A percentile compares a stretch with the other conserved stretches of the same genome.
Evolutionary conservation across 35 echinoderm and acorn worm genomes (phyloP).

Genomic region (Hemicentrotus pulcherrimus): DNA sequence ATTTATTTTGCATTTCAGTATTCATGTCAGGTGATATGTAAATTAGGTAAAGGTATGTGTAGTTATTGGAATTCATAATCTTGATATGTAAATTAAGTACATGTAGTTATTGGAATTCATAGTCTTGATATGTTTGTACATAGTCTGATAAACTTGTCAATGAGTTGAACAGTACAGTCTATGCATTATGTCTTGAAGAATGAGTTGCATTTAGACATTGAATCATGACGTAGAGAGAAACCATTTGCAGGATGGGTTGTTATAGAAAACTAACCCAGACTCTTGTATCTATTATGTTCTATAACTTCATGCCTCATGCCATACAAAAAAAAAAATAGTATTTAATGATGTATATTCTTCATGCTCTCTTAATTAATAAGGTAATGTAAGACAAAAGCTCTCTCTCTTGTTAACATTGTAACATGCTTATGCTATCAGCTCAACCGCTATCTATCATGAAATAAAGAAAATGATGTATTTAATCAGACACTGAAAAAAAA

Average conservation of each 20-base stretch:
- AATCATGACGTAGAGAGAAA: neutral
- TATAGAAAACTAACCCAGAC: neutral
- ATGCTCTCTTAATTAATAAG: neutral
- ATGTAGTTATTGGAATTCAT: neutral
- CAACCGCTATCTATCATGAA: neutral
- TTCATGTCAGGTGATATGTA: neutral
- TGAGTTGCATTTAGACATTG: neutral
- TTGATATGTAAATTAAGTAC: neutral
- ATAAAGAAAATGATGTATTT: neutral
- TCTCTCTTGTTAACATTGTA: neutral
- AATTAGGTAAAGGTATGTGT: neutral
- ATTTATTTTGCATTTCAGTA: neutral
- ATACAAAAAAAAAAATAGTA: neutral
- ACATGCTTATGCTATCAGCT: constrained; percentile 11
- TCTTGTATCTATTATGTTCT: neutral
- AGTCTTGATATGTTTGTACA: neutral
- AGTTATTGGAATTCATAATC: neutral
- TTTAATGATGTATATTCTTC: neutral
- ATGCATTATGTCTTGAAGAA: constrained; percentile 17
- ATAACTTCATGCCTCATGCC: neutral
- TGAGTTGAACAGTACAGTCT: neutral
- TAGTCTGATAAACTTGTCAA: neutral
- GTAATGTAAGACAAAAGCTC: neutral
- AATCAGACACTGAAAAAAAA: neutral
- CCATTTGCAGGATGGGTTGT: neutral